Conservation (phyloP, 2,113 vertebrate species). For the Struthio camelus region DNA sequence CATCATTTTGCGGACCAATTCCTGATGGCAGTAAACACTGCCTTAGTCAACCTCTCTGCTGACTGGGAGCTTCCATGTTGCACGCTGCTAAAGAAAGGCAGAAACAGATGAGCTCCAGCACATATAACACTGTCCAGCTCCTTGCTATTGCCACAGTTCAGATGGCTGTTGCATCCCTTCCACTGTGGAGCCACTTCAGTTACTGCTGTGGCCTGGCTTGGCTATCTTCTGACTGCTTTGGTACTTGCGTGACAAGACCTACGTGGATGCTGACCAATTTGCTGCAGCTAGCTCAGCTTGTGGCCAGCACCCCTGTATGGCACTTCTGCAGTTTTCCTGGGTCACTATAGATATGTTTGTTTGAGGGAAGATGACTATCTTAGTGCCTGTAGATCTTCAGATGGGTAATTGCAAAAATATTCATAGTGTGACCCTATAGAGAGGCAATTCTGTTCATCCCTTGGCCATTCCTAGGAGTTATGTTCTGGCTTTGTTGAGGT, state of each 20-base stretch:
- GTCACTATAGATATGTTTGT: background rate
- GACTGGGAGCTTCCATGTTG: background rate
- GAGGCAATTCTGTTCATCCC: background rate
- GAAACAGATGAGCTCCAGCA: background rate
- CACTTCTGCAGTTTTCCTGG: background rate
- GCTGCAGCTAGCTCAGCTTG: background rate
- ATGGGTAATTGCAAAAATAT: background rate
- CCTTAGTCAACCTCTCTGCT: background rate
- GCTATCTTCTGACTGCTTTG: background rate
- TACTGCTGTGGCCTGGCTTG: background rate
- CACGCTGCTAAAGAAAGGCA: background rate
- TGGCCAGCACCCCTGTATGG: background rate
- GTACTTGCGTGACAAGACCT: rapidly evolving
- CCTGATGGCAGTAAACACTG: background rate
- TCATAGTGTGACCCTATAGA: background rate
- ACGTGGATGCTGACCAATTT: rapidly evolving
- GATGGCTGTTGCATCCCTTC: background rate
- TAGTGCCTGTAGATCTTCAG: background rate
- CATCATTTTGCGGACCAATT: background rate
- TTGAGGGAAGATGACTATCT: background rate
- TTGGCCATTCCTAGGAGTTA: background rate
- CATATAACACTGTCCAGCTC: background rate
- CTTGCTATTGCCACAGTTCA: background rate
- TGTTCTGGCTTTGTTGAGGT: background rate
- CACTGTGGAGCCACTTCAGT: background rate